Evolutionary conservation across 1,140 invertebrate species (phyloP), one percentile per base, ranked within the genome.

Genomic region (Nomia melanderi): DNA sequence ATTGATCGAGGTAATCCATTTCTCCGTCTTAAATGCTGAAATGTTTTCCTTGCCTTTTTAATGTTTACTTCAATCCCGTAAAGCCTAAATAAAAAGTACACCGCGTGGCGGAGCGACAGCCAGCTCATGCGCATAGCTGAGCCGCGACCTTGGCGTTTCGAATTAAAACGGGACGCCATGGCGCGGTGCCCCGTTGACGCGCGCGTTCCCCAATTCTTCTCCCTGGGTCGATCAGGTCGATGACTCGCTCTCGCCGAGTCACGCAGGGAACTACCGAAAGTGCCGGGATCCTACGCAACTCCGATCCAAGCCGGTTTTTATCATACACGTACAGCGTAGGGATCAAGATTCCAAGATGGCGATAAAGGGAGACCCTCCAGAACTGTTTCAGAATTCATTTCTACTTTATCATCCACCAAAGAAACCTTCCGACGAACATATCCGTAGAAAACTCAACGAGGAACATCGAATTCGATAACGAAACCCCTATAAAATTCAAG

Each of bases 121-220:
- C 33, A 3, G 33, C 25, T 12, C n/a, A 7, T 20, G 47, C 4
- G n/a, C 44, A 60, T 23, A 44, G 29, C 36, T n/a, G 50, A 29
- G n/a, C 27, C 12, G 20, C 47, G 80, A 67, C 69, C 67, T 80
- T 74, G 81, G 27, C 56, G 53, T 29, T 53, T 54, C 14, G 53
- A 64, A 67, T 72, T 54, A 47, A 57, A 63, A 67, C 27, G 54
- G 33, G 53, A 59, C 27, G 36, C 25, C 70, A 56, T 63, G 7
- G 31, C 20, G 8, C n/a, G 17, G n/a, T n/a, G 25, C 44, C 71
- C 27, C 4, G 39, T 60, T 67, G 50, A 59, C 69, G 64, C 27
- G 27, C 7, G 27, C 41, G n/a, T 79, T 83, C 69, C 78, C 73
- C 53, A 83, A 84, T 83, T 69, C 82, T n/a, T 6, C 8, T 50